phyloP scores from a whole-genome alignment of 2,797 vertebrate genomes.

The Caiman crocodilus region DNA sequence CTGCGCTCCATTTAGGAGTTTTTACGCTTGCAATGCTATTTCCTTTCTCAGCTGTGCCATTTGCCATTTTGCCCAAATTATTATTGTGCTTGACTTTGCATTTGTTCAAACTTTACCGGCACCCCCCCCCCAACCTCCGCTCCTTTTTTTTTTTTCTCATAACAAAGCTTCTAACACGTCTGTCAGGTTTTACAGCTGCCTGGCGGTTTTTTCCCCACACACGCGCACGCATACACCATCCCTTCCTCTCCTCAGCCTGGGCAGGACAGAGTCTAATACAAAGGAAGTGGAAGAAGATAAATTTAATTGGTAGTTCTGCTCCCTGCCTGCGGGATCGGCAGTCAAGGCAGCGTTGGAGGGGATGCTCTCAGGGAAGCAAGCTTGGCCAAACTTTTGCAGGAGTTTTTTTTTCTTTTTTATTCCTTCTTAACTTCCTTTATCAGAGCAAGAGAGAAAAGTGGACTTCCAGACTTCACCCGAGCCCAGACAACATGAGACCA shows the following conservation, averaged over 20 bases:
- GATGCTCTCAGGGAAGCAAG: neutral
- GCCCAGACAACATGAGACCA: neutral
- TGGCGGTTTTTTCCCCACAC: neutral
- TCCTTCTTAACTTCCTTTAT: neutral
- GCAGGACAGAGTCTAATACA: neutral
- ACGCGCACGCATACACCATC: neutral
- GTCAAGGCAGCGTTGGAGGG: neutral
- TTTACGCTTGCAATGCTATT: slow-evolving; percentile 53
- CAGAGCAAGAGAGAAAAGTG: neutral
- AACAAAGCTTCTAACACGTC: neutral
- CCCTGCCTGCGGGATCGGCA: neutral
- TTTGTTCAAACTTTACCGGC: neutral
- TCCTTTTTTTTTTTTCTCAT: neutral
- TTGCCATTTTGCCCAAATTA: slow-evolving; percentile 62
- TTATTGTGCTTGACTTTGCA: slow-evolving; percentile 53
- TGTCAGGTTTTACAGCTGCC: neutral
- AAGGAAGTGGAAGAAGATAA: neutral
- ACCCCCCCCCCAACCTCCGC: neutral
- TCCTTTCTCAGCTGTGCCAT: slow-evolving; percentile 69
- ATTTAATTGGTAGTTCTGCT: neutral
- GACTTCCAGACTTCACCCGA: neutral
- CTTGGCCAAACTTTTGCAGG: neutral
- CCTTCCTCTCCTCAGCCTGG: neutral
- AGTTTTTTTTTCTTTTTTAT: neutral
- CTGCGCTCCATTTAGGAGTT: slow-evolving; percentile 78